Evolutionary conservation across 2,888 invertebrate species (phyloP).

Genomic region (Cheilosia variabilis): DNA sequence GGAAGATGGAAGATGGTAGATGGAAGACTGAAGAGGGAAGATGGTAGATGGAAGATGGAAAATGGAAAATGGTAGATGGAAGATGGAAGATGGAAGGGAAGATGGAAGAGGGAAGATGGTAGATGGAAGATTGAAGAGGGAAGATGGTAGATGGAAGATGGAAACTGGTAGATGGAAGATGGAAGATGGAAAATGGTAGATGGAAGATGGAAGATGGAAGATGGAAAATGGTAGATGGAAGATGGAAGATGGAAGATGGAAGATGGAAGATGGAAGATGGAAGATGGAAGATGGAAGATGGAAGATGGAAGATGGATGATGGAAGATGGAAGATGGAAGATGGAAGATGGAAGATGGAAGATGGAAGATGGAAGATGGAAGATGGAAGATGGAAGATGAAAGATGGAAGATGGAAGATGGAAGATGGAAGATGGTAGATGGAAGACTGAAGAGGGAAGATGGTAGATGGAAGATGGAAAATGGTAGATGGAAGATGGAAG

Average conservation of each 20-base stretch:
- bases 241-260: not conserved
- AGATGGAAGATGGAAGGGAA: no score
- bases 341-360: not conserved
- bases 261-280: not conserved
- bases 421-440: no score
- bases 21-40: no score
- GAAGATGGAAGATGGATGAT: not conserved
- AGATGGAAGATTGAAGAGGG: not conserved
- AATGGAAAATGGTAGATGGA: no score
- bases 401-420: no score
- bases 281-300: not conserved
- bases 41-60: no score
- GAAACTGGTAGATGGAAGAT: not conserved
- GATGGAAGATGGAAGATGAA: no score
- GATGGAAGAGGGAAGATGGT: no score
- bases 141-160: not conserved
- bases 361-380: no score
- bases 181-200: not conserved
- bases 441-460: no score
- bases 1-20: no score
- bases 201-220: not conserved
- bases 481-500: not conserved
- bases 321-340: not conserved
- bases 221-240: not conserved
- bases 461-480: not conserved